A percentile compares a stretch with the other conserved stretches of the same genome.
Conservation (phyloP, 2,888 invertebrate genomes). For the Drosophila formosana region DNA sequence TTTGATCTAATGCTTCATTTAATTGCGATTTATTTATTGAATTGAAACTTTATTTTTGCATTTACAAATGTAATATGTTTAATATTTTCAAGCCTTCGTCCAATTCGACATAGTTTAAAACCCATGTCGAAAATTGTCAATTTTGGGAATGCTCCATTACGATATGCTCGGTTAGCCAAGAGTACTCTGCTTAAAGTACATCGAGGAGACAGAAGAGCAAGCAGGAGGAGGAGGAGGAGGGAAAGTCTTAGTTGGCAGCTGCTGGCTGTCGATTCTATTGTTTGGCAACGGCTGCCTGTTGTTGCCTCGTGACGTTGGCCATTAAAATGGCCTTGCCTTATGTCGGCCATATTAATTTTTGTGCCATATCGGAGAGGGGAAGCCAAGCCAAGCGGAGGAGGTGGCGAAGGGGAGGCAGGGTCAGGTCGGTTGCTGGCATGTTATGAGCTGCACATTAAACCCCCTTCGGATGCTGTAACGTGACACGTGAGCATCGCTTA, state of each 20-base stretch:
- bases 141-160: conserved; percentile 29
- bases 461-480: conserved; percentile 46
- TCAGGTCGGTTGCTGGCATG: neutral
- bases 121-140: conserved; percentile 21
- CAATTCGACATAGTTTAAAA: conserved; percentile 1
- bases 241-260: conserved; percentile 20
- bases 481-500: conserved; percentile 73
- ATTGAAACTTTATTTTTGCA: neutral
- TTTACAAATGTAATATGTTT: neutral
- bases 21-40: conserved; percentile 10
- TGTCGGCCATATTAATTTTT: conserved; percentile 75
- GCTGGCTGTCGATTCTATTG: conserved; percentile 60
- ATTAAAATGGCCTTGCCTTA: conserved; percentile 66
- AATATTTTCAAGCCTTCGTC: neutral
- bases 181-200: conserved; percentile 32
- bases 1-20: conserved; percentile 8
- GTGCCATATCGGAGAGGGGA: conserved; percentile 38
- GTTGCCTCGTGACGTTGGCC: conserved; percentile 52
- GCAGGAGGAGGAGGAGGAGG: neutral
- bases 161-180: conserved; percentile 33
- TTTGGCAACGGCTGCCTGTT: conserved; percentile 50
- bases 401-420: neutral
- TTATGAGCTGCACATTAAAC: conserved; percentile 38
- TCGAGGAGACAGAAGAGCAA: neutral
- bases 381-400: neutral